Conservation (phyloP, 2,888 invertebrate genomes). For the Drosophila aldrichi region DNA sequence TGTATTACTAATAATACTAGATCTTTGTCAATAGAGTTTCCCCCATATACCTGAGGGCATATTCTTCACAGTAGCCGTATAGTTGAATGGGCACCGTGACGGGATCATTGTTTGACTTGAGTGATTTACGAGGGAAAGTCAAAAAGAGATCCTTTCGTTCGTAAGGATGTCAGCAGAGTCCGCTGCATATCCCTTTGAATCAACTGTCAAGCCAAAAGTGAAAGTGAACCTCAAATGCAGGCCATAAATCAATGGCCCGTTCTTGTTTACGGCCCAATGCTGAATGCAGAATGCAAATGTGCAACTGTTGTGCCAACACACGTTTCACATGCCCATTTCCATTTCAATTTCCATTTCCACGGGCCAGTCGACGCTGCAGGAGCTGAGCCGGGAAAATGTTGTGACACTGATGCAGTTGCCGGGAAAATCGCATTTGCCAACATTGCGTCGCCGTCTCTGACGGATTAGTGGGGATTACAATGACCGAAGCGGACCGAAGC, state of each 20-base stretch:
- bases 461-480: constrained; percentile 72
- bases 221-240: constrained; percentile 78
- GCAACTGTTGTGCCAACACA: constrained; percentile 76
- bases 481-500: too few relatives aligned
- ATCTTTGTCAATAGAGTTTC: too few relatives aligned
- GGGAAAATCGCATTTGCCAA: constrained; percentile 75
- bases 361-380: constrained; percentile 30
- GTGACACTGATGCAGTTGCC: constrained; percentile 78
- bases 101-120: constrained; percentile 55
- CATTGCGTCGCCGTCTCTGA: constrained; percentile 65
- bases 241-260: constrained; percentile 60
- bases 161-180: constrained; percentile 26
- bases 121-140: constrained; percentile 70
- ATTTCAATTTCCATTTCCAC: constrained; percentile 28
- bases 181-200: constrained; percentile 35
- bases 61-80: constrained; percentile 40
- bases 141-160: constrained; percentile 26
- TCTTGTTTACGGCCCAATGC: constrained; percentile 54
- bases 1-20: too few relatives aligned
- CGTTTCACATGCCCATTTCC: constrained; percentile 38
- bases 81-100: constrained; percentile 15
- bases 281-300: constrained; percentile 63
- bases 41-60: constrained; percentile 20
- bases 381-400: constrained; percentile 53
- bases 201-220: constrained; percentile 28